These are phyloP conservation scores for Holacanthus passer DNA, from an alignment of 2,113 vertebrate genomes.

Conservation along the genomic window DNA sequence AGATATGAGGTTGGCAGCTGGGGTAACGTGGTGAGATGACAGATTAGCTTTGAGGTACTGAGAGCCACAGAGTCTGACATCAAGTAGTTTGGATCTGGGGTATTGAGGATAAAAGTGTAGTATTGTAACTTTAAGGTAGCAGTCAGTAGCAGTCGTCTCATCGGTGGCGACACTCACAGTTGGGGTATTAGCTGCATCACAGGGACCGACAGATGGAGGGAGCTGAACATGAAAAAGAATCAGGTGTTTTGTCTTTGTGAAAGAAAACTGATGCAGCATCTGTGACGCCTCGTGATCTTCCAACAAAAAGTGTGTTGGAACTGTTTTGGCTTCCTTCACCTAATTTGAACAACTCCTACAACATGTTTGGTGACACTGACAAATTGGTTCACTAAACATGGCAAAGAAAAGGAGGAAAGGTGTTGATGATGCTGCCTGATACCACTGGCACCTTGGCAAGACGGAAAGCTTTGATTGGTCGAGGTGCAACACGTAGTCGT, in stretches of 20 bases:
- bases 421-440: not conserved
- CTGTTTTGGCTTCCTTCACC: not conserved
- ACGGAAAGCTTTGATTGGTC: not conserved
- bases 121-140: not conserved
- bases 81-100: not conserved
- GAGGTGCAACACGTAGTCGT: not conserved
- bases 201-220: not conserved
- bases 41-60: slow-evolving; percentile 4
- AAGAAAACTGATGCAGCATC: not conserved
- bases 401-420: not conserved
- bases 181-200: not conserved
- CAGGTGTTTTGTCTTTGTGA: not conserved
- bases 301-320: no score
- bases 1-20: slow-evolving; percentile 46
- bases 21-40: not conserved
- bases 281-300: not conserved
- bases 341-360: not conserved
- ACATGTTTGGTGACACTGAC: not conserved
- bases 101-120: not conserved
- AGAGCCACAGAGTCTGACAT: not conserved
- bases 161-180: not conserved
- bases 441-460: not conserved
- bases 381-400: not conserved
- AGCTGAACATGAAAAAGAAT: not conserved
- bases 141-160: not conserved